phyloP scores from a whole-genome alignment of 37 sponge, comb jelly and placozoan species.

The Spongilla lacustris region DNA sequence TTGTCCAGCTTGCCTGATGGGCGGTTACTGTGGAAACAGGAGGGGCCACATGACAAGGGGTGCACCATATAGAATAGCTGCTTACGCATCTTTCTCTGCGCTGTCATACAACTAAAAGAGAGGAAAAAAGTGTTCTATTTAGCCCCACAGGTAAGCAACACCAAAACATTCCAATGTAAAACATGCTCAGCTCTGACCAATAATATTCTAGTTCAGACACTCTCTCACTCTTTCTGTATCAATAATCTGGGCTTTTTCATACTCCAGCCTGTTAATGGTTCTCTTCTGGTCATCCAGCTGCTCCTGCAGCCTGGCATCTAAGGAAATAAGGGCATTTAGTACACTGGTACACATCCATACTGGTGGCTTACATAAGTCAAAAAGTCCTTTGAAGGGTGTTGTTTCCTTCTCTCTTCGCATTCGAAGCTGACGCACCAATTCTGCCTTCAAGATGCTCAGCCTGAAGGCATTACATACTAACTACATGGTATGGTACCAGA shows the following conservation, averaged over 20 bases:
- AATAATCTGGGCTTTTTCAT: slow-evolving; percentile 62
- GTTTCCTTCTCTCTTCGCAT: background rate
- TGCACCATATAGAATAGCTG: background rate
- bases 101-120: background rate
- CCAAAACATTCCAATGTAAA: no score
- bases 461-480: background rate
- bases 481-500: no score
- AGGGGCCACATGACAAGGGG: background rate
- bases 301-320: slow-evolving; percentile 52
- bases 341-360: background rate
- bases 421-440: background rate
- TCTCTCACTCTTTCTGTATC: slow-evolving; percentile 36
- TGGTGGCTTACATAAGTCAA: background rate
- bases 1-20: background rate
- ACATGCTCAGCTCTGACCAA: no score
- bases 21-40: background rate
- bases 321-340: background rate
- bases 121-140: no score
- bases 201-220: background rate
- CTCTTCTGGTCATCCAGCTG: slow-evolving; percentile 41
- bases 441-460: background rate
- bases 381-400: background rate
- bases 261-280: slow-evolving; percentile 51
- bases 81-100: background rate
- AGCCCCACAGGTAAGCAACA: no score